These are phyloP conservation scores for Sepioteuthis lessoniana DNA, from an alignment of 2,888 invertebrate species.

Conservation along the genomic window DNA sequence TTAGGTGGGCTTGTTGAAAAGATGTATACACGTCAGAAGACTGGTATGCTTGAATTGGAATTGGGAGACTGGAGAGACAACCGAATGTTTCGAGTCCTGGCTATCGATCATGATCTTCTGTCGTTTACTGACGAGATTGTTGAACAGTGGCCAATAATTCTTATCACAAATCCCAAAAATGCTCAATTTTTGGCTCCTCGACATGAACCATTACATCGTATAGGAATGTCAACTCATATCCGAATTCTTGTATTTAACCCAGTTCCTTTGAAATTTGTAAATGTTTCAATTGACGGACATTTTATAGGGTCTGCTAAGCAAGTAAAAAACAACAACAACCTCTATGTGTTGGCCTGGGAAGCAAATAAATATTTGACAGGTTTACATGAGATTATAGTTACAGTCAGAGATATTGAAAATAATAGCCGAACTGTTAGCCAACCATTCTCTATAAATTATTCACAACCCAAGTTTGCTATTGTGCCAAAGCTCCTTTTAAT, in stretches of 20 bases:
- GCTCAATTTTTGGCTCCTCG: slow-evolving; percentile 83
- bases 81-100: slow-evolving; percentile 86
- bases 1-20: slow-evolving; percentile 85
- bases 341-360: slow-evolving; percentile 85
- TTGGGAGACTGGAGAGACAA: slow-evolving; percentile 94
- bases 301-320: slow-evolving; percentile 77
- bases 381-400: slow-evolving; percentile 77
- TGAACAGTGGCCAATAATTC: slow-evolving; percentile 84
- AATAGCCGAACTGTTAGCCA: slow-evolving; percentile 76
- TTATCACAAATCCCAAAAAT: slow-evolving; percentile 94
- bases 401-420: slow-evolving; percentile 61
- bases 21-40: slow-evolving; percentile 90
- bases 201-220: slow-evolving; percentile 83
- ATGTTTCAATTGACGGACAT: slow-evolving; percentile 81
- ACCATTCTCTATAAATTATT: slow-evolving; percentile 86
- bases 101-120: slow-evolving; percentile 91
- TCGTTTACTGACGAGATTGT: slow-evolving; percentile 85
- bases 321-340: slow-evolving; percentile 82
- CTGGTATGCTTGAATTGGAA: slow-evolving; percentile 89
- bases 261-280: slow-evolving; percentile 80
- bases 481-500: slow-evolving; percentile 84
- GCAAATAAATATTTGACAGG: slow-evolving; percentile 81
- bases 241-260: slow-evolving; percentile 87
- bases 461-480: slow-evolving; percentile 81
- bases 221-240: slow-evolving; percentile 84